Base-by-base conservation (phyloP, 2,888 invertebrate genomes). In the Plebejus anna region DNA sequence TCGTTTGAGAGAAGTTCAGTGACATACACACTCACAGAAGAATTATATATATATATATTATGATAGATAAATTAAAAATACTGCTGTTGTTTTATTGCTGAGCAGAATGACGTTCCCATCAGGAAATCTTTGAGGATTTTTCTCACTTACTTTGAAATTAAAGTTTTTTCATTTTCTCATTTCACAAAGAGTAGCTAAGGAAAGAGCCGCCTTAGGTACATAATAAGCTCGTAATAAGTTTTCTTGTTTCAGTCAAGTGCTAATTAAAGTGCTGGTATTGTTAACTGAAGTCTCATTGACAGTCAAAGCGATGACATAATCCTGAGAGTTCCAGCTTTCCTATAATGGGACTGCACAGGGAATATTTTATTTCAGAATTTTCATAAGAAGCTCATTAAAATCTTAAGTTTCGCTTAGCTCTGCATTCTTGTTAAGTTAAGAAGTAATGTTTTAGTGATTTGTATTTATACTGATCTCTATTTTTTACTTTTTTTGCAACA, bases 331-430 rank as follows among this genome's bases (percentile, higher is more conserved):
- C 22, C 47, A 28, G 28, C 28, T 47, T 42, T 47, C 9, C 51
- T 47, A 13, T 51, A 73, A 73, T 32, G 47, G 72, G 55, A 73
- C 32, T 32, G 73, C 32, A 73, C 51, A 51, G 55, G 28, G 73
- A 42, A 71, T 71, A 72, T 22, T 51, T 32, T 79, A 79, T 80
- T 77, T 73, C 70, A 78, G 75, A 75, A 59, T 76, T 61, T 77
- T 79, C 71, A 77, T 79, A 79, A 79, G 77, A 76, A 80, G 80
- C 78, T 80, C 79, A 78, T 80, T 80, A 80, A 80, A 79, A 78
- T 78, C 77, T 78, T 77, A 78, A 78, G 78, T 75, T 55, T n/a
- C 7, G 38, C 51, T 51, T 28, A 22, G 9, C n/a, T 51, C 51
- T 16, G 72, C n/a, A 7, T 51, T 42, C 5, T 51, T 72, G 51